Percentiles rank a stretch among this genome's conserved stretches.
phyloP scores from a whole-genome alignment of 2,797 vertebrate species.

The Chloroceryle amazona region DNA sequence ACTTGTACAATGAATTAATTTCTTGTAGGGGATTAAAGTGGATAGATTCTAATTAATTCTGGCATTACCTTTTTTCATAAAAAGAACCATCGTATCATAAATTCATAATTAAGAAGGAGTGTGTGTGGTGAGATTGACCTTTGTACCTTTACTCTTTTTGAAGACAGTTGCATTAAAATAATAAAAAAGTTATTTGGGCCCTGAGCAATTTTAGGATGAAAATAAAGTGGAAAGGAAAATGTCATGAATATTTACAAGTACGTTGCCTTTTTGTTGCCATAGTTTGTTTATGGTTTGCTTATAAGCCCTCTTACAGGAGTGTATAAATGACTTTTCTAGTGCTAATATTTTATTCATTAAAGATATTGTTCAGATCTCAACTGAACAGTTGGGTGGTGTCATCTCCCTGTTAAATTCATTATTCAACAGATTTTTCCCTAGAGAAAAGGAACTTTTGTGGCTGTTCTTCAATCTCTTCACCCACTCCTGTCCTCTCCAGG shows the following conservation, averaged over 20 bases:
- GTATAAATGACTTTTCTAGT: neutral
- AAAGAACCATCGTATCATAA: conserved; percentile 15
- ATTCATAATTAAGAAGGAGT: conserved; percentile 27
- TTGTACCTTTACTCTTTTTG: neutral
- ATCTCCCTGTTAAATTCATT: conserved; percentile 9
- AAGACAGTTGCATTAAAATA: too few relatives aligned
- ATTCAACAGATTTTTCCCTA: conserved; percentile 12
- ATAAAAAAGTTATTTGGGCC: neutral
- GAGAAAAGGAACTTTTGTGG: neutral
- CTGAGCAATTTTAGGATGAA: conserved; percentile 35
- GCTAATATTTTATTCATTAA: conserved; percentile 41
- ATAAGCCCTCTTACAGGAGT: neutral
- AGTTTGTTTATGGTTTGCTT: conserved; percentile 47
- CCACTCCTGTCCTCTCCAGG: neutral
- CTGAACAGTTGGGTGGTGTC: conserved; percentile 17
- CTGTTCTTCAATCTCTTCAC: neutral
- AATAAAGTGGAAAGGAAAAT: conserved; percentile 46
- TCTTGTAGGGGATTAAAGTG: conserved; percentile 38
- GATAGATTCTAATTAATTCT: conserved; percentile 54
- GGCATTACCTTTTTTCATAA: conserved; percentile 21
- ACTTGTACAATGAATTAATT: conserved; percentile 24
- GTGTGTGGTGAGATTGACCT: neutral
- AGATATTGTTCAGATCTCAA: conserved; percentile 27
- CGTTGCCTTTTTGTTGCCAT: neutral
- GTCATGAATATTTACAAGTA: conserved; percentile 49